Conservation (phyloP, 2,888 invertebrate species). For the Hyalella azteca region DNA sequence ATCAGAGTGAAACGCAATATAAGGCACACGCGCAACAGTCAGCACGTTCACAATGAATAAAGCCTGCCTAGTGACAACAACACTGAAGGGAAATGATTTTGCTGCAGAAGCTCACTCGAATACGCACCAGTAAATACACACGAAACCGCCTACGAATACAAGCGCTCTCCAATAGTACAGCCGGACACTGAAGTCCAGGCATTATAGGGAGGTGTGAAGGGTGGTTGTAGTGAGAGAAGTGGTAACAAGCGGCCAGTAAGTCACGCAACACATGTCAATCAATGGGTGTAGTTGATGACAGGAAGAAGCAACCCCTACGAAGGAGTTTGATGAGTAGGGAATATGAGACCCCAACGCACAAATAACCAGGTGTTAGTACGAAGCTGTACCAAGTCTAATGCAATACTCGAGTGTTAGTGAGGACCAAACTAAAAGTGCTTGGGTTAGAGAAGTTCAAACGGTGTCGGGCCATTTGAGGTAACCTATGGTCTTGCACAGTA, state of each 20-base stretch:
- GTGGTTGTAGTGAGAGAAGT: not conserved
- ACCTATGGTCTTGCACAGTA: conserved; percentile 13
- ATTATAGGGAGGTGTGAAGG: conserved; percentile 1
- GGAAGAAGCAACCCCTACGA: no score
- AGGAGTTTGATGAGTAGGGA: not conserved
- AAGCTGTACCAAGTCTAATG: conserved; percentile 32
- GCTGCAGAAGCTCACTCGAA: conserved; percentile 24
- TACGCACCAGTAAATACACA: not conserved
- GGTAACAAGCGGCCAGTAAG: conserved; percentile 4
- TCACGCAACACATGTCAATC: conserved; percentile 13
- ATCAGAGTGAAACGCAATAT: not conserved
- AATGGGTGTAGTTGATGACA: not conserved
- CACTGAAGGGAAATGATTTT: not conserved
- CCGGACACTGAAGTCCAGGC: not conserved
- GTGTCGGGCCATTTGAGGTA: not conserved
- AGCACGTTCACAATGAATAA: conserved; percentile 3
- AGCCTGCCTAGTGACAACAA: conserved; percentile 12
- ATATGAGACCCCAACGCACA: conserved; percentile 16
- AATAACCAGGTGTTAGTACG: conserved; percentile 29
- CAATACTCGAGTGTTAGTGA: conserved; percentile 31
- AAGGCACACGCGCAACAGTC: conserved; percentile 21
- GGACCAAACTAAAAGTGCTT: conserved; percentile 32
- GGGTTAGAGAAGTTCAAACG: conserved; percentile 24
- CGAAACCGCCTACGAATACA: conserved; percentile 26
- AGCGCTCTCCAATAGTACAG: conserved; percentile 20